A percentile compares a stretch with the other conserved stretches of the same genome.
phyloP scores from a whole-genome alignment of 2,113 vertebrate genomes.

The Zosterops borbonicus region DNA sequence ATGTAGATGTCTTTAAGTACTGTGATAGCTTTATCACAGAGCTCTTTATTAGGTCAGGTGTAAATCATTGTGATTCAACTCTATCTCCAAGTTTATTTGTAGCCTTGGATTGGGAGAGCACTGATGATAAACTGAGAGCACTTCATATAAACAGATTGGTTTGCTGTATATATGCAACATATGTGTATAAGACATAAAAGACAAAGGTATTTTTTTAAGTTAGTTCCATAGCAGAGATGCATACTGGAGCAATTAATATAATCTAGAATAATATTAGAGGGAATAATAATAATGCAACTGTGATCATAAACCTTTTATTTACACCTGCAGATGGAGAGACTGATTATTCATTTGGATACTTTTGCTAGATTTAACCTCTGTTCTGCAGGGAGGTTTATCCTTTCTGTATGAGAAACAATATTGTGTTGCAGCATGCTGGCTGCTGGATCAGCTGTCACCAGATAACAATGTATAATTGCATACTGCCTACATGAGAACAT shows the following conservation, averaged over 20 bases:
- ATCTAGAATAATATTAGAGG: not conserved
- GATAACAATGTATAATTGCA: slow-evolving; percentile 41
- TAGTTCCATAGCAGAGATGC: not conserved
- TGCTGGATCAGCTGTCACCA: not conserved
- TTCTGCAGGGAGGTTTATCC: not conserved
- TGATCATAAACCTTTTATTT: slow-evolving; percentile 18
- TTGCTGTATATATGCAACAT: not conserved
- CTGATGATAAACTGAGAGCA: not conserved
- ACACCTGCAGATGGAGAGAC: not conserved
- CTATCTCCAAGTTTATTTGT: not conserved
- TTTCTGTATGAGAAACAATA: not conserved
- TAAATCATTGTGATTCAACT: not conserved
- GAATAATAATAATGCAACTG: not conserved
- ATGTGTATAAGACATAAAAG: not conserved
- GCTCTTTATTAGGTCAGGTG: not conserved
- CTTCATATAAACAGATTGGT: not conserved
- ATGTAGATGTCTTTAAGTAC: not conserved
- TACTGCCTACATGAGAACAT: slow-evolving; percentile 46
- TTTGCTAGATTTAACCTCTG: not conserved
- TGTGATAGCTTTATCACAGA: not conserved
- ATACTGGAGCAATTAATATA: not conserved
- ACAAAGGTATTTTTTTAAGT: not conserved
- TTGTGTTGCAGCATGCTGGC: not conserved
- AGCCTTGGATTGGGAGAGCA: not conserved
- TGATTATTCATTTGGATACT: not conserved